Percentiles rank a stretch among this genome's conserved stretches.
These are phyloP conservation scores for Aix galericulata DNA, from an alignment of 2,113 vertebrate genomes.

Conservation along the genomic window DNA sequence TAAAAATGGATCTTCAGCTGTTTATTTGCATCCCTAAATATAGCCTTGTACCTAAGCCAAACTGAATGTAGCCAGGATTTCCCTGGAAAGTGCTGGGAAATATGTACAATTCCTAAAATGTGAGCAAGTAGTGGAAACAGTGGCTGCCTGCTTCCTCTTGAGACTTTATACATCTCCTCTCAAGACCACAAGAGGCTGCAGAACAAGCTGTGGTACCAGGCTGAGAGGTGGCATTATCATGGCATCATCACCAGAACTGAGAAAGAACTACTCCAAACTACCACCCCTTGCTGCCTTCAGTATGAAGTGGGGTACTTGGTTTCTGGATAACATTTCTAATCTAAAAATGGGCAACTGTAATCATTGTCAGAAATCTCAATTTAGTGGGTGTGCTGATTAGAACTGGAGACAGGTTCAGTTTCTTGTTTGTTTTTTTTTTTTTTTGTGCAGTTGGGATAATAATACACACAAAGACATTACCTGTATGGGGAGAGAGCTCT, in stretches of 20 bases:
- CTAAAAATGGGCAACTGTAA: background rate
- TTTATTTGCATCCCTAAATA: conserved; percentile 45
- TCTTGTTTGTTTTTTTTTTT: background rate
- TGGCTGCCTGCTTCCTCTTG: background rate
- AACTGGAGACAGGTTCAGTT: background rate
- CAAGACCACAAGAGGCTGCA: background rate
- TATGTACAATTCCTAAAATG: background rate
- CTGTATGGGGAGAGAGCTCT: background rate
- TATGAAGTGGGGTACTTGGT: background rate
- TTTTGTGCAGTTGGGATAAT: background rate
- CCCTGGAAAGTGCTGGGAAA: background rate
- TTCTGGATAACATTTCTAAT: background rate
- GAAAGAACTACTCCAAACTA: background rate
- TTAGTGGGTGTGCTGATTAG: background rate
- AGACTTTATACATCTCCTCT: rapidly evolving
- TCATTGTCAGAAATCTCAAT: background rate
- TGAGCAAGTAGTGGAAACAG: background rate
- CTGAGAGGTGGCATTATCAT: background rate
- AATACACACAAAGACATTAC: rapidly evolving
- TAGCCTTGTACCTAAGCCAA: conserved; percentile 4
- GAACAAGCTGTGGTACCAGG: background rate
- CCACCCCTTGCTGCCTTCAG: background rate
- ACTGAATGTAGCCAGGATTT: conserved; percentile 11
- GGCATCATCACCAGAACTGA: background rate
- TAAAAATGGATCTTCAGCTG: conserved; percentile 29